A percentile compares a stretch with the other conserved stretches of the same genome.
Conservation (phyloP, 2,113 vertebrate genomes). For the Caranx melampygus region DNA sequence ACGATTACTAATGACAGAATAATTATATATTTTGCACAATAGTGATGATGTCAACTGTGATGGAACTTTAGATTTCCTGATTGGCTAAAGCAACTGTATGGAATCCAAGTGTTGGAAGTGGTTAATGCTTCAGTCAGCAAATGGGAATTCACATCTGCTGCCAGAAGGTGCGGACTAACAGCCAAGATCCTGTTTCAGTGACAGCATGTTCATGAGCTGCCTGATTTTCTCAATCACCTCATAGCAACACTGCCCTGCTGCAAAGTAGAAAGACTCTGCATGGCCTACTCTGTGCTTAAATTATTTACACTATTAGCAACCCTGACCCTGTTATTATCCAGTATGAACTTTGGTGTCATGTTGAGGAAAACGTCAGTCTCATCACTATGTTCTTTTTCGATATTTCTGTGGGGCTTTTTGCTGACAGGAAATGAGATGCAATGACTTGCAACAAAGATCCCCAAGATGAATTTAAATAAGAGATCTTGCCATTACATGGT, state of each 20-base stretch:
- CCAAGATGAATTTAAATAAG: neutral
- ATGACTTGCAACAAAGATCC: conserved; percentile 4
- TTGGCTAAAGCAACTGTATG: conserved; percentile 31
- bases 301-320: neutral
- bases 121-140: conserved; percentile 68
- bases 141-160: conserved; percentile 55
- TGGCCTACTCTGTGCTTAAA: no score
- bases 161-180: conserved; percentile 38
- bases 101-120: conserved; percentile 54
- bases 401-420: neutral
- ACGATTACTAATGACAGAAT: neutral
- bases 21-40: conserved; percentile 1
- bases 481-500: conserved; percentile 14
- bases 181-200: conserved; percentile 51
- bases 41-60: conserved; percentile 24
- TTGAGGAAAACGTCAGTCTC: neutral
- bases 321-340: neutral
- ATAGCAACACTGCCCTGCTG: neutral
- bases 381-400: neutral
- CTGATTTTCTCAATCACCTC: conserved; percentile 14
- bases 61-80: conserved; percentile 38
- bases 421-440: conserved; percentile 13
- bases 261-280: neutral
- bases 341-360: neutral
- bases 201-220: conserved; percentile 43